Evolutionary conservation across 1,140 invertebrate species (phyloP), one percentile per base, ranked within the genome.

Genomic region (Colletes latitarsis): DNA sequence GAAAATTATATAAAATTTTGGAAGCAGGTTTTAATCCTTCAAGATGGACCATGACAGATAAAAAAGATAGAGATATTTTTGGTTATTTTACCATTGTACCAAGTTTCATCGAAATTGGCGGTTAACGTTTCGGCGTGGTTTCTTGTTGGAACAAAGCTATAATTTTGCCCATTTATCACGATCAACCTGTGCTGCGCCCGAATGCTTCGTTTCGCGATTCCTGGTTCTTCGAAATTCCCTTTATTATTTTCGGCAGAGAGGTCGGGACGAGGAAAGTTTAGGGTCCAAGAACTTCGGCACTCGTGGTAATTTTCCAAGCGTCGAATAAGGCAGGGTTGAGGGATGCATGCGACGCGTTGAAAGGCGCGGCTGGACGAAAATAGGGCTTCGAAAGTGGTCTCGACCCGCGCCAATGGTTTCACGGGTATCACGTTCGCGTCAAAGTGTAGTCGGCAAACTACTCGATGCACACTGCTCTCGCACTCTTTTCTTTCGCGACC

Each of bases 401-500:
- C n/a, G n/a, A n/a, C n/a, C 57, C 46, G 30, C 41, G 43, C 55
- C 46, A 43, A 62, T 77, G 49, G 66, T n/a, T 63, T 46, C 62
- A 17, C 58, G 55, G 55, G 62, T 76, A 67, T 21, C 66, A 19
- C n/a, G n/a, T n/a, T n/a, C n/a, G n/a, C n/a, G n/a, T n/a, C 39
- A 17, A 14, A 63, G 53, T 46, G 64, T 41, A 53, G 30, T 52
- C 67, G n/a, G n/a, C 14, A 30, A 62, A 63, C 67, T 68, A 78
- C 68, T 78, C 76, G 68, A 63, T 43, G 68, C 68, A 71, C 76
- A 78, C 71, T 78, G 58, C 9, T 9, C 62, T 60, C 68, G 58
- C 67, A 43, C 76, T 55, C 68, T 72, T 63, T 78, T 66, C 70
- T 77, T 77, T 77, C 67, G 57, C 67, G 63, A 46, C 17, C 41